These are phyloP conservation scores for Agrochola circellaris DNA, from an alignment of 2,888 invertebrate genomes.

Conservation along the genomic window DNA sequence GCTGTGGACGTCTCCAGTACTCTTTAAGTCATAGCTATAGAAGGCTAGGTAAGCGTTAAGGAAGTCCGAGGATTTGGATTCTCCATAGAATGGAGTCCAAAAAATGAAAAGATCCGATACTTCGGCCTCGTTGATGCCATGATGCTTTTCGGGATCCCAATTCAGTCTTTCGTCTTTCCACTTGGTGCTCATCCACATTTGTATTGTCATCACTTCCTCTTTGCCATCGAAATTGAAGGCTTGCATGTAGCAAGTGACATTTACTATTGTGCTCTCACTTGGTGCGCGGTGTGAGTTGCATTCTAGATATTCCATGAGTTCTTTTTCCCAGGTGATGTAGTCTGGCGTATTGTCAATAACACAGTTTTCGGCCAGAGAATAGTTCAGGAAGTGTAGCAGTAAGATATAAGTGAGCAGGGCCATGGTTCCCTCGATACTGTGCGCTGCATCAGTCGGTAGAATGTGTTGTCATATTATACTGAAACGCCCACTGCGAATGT, in stretches of 20 bases:
- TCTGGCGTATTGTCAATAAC: conserved; percentile 25
- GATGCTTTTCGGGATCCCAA: conserved; percentile 72
- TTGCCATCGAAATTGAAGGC: conserved; percentile 66
- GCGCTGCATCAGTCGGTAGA: background rate
- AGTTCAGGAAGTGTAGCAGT: conserved; percentile 16
- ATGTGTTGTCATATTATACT: conserved; percentile 12
- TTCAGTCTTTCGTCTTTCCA: conserved; percentile 71
- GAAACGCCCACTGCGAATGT: conserved; percentile 45
- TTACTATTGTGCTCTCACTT: conserved; percentile 32
- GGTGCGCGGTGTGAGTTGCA: background rate
- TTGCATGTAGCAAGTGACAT: conserved; percentile 63
- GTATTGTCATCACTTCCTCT: conserved; percentile 66
- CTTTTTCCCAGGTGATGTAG: conserved; percentile 59
- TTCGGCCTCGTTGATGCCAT: conserved; percentile 55
- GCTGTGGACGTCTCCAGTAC: conserved; percentile 63
- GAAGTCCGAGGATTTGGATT: conserved; percentile 56
- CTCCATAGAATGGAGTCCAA: conserved; percentile 68
- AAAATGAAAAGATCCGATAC: conserved; percentile 13
- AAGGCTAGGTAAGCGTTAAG: rapidly evolving
- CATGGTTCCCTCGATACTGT: conserved; percentile 48
- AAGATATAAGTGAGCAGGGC: conserved; percentile 31
- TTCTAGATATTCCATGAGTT: conserved; percentile 48
- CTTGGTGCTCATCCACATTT: conserved; percentile 45
- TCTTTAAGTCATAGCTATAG: conserved; percentile 53
- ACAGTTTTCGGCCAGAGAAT: conserved; percentile 20